Evolutionary conservation across 2,113 vertebrate species (phyloP).

Genomic region (Phalacrocorax brasilianus): DNA sequence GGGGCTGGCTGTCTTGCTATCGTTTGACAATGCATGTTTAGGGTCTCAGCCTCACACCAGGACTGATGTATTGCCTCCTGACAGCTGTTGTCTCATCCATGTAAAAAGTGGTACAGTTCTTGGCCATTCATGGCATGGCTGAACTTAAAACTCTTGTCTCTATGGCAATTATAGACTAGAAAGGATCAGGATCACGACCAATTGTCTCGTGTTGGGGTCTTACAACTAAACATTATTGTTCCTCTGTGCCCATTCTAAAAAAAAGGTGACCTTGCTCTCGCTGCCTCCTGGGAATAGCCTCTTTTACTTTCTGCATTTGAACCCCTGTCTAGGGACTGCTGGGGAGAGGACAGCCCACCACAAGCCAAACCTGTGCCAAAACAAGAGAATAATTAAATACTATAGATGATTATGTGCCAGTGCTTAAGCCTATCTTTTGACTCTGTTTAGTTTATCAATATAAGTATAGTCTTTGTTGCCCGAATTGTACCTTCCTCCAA

Average conservation of each 20-base stretch:
- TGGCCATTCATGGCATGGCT: background rate
- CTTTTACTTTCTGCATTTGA: background rate
- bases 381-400: background rate
- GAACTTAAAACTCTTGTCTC: background rate
- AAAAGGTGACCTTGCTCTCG: background rate
- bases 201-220: accelerated
- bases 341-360: background rate
- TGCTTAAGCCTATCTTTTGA: background rate
- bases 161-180: background rate
- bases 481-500: background rate
- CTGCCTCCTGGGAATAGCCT: background rate
- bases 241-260: background rate
- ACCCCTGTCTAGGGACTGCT: no score
- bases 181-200: background rate
- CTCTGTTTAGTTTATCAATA: background rate
- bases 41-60: background rate
- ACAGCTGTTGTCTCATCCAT: background rate
- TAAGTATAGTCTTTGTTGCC: background rate
- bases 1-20: background rate
- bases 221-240: background rate
- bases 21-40: background rate
- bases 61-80: background rate
- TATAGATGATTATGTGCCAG: background rate
- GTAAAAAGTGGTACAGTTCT: background rate
- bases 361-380: background rate